These are phyloP conservation scores for Empis stercorea DNA, from an alignment of 2,888 invertebrate species.

Conservation along the genomic window DNA sequence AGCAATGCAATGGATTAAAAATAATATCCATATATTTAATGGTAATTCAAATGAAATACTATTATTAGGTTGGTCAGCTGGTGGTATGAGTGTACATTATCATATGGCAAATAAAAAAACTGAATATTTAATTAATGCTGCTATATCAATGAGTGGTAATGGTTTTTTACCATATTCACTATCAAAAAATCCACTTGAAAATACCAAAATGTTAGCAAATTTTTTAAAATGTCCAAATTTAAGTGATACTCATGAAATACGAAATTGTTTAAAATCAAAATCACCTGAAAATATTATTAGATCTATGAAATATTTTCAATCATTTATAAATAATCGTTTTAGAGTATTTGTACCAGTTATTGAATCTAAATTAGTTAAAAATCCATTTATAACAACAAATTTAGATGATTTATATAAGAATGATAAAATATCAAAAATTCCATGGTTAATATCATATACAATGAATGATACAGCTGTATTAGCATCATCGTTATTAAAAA, in stretches of 20 bases:
- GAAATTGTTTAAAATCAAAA: conserved; percentile 48
- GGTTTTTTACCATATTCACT: conserved; percentile 44
- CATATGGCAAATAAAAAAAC: conserved; percentile 43
- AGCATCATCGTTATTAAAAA: conserved; percentile 36
- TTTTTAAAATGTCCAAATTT: conserved; percentile 47
- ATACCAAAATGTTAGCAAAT: conserved; percentile 45
- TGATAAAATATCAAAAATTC: conserved; percentile 46
- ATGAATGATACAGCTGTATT: conserved; percentile 60
- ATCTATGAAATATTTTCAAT: conserved; percentile 27
- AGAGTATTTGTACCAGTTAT: conserved; percentile 50
- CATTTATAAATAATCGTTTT: conserved; percentile 46
- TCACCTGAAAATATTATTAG: conserved; percentile 41
- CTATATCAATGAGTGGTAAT: conserved; percentile 41
- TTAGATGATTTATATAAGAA: conserved; percentile 46
- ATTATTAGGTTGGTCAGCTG: conserved; percentile 55
- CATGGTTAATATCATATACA: conserved; percentile 52
- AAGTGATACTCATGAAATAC: conserved; percentile 39
- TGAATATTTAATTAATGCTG: conserved; percentile 8
- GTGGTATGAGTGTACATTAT: conserved; percentile 58
- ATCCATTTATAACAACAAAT: conserved; percentile 50
- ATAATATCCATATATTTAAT: conserved; percentile 54
- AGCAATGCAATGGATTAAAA: conserved; percentile 53
- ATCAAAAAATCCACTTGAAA: conserved; percentile 22
- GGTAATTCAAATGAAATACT: conserved; percentile 56
- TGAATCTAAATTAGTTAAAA: conserved; percentile 37